Evolutionary conservation across 2,797 vertebrate genomes (phyloP).

Genomic region (Brachyalestes nurse): DNA sequence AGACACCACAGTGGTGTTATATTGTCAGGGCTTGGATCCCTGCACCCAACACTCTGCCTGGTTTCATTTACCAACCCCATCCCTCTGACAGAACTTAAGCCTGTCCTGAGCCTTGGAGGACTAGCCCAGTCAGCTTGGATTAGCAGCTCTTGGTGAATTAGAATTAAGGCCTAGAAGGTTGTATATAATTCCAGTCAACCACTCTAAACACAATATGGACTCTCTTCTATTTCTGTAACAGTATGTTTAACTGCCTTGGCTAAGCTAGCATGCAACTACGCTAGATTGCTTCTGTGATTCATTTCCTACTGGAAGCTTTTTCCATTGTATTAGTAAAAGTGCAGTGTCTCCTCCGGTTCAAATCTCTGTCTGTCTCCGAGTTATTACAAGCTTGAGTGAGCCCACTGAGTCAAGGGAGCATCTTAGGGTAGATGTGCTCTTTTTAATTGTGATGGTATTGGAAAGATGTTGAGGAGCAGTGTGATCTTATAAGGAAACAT

Average conservation of each 20-base stretch:
- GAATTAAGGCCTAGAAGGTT: neutral
- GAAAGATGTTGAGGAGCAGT: slow-evolving; percentile 11
- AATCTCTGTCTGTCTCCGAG: slow-evolving; percentile 8
- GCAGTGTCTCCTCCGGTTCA: slow-evolving; percentile 27
- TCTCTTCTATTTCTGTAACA: neutral
- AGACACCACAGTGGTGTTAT: slow-evolving; percentile 26
- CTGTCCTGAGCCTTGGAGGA: slow-evolving; percentile 43
- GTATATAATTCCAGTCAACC: neutral
- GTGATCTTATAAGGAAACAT: slow-evolving; percentile 18
- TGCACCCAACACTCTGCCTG: neutral
- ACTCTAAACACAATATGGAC: neutral
- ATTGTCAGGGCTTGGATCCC: neutral
- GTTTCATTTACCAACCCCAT: slow-evolving; percentile 47
- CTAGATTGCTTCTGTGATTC: neutral
- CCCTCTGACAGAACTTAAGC: slow-evolving; percentile 59
- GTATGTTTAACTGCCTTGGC: neutral
- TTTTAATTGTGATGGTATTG: slow-evolving; percentile 35
- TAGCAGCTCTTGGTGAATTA: neutral
- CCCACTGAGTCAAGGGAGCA: slow-evolving; percentile 33
- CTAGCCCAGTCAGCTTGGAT: slow-evolving; percentile 1
- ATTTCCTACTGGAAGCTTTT: slow-evolving; percentile 27
- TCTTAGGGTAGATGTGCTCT: slow-evolving; percentile 25
- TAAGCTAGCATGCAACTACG: neutral
- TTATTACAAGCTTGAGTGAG: slow-evolving; percentile 38
- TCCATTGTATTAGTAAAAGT: slow-evolving; percentile 31